Conservation (phyloP, 1,140 invertebrate genomes). For the Pissodes strobi region DNA sequence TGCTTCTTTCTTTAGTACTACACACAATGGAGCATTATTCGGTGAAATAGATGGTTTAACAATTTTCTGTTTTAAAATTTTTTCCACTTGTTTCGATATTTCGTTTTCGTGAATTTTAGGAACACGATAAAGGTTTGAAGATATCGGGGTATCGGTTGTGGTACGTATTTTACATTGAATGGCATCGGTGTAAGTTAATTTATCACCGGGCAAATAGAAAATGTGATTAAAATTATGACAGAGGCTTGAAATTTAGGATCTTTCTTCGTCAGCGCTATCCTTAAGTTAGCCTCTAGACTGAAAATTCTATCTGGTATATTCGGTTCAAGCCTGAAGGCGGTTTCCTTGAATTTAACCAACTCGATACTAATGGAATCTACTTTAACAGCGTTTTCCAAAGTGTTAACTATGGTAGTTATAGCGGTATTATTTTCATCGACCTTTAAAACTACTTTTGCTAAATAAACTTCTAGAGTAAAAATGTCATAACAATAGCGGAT, state of each 20-base stretch:
- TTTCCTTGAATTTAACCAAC: background rate
- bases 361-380: background rate
- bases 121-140: constrained; percentile 48
- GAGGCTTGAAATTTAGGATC: background rate
- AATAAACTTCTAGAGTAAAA: no score
- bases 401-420: background rate
- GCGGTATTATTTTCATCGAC: background rate
- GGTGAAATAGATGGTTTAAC: constrained; percentile 49
- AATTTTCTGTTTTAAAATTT: constrained; percentile 55
- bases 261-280: background rate
- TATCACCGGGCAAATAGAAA: constrained; percentile 37
- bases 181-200: constrained; percentile 28
- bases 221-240: constrained; percentile 37
- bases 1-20: constrained; percentile 46
- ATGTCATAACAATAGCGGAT: no score
- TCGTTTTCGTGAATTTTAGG: constrained; percentile 53
- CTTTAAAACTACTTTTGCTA: no score
- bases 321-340: no score
- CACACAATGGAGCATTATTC: constrained; percentile 42
- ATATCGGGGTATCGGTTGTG: constrained; percentile 38
- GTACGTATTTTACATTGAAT: constrained; percentile 43
- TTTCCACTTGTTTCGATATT: constrained; percentile 52
- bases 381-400: background rate
- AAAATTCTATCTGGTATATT: no score
- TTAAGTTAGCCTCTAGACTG: no score